Evolutionary conservation across 2,113 vertebrate genomes (phyloP).

Genomic region (Empidonax traillii): DNA sequence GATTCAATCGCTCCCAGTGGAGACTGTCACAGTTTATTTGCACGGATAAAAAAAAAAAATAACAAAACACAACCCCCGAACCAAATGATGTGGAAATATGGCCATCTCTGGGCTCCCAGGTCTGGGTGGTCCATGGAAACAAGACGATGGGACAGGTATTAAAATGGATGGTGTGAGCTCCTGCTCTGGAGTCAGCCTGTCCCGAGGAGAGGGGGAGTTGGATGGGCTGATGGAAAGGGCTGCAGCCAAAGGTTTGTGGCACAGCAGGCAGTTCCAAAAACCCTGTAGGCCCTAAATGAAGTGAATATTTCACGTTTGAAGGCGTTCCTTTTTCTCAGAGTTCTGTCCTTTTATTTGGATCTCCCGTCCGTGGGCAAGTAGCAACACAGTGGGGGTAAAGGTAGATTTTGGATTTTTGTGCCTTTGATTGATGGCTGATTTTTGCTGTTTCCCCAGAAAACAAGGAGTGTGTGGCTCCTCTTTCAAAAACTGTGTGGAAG

Average conservation of each 20-base stretch:
- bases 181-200: not conserved
- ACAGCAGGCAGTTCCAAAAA: not conserved
- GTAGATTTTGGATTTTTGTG: not conserved
- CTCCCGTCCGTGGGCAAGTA: not conserved
- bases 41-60: not conserved
- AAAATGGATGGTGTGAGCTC: not conserved
- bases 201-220: not conserved
- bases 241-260: slow-evolving; percentile 5
- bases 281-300: not conserved
- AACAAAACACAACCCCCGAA: not conserved
- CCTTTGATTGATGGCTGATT: not conserved
- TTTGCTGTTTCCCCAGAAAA: not conserved
- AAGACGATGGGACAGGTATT: not conserved
- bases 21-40: not conserved
- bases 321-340: not conserved
- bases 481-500: not conserved
- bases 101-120: not conserved
- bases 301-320: slow-evolving; percentile 18
- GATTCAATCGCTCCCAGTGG: not conserved
- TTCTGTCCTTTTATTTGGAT: not conserved
- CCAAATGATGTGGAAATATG: not conserved
- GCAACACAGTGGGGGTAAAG: not conserved
- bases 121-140: not conserved
- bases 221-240: slow-evolving; percentile 8
- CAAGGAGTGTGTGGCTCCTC: not conserved